These are phyloP conservation scores for Rynchops niger DNA, from an alignment of 2,113 vertebrate genomes.

Conservation along the genomic window DNA sequence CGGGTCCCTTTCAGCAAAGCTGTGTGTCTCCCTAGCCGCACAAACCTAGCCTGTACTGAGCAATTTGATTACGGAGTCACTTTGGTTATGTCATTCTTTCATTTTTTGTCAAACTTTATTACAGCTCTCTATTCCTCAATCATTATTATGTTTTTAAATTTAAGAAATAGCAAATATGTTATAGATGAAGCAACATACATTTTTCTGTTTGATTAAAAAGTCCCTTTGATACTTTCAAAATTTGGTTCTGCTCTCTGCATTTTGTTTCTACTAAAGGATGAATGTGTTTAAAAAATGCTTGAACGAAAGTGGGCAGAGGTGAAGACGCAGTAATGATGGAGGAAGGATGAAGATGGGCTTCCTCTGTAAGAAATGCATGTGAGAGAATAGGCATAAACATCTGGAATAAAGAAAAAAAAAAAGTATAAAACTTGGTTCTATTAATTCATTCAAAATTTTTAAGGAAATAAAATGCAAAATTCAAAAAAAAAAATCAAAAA, in stretches of 20 bases:
- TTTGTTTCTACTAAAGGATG: not conserved
- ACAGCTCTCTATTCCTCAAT: not conserved
- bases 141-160: not conserved
- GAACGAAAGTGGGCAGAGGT: not conserved
- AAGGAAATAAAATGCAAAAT: not conserved
- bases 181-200: not conserved
- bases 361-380: not conserved
- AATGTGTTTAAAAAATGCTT: not conserved
- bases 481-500: not conserved
- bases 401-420: fast-evolving
- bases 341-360: not conserved
- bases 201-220: not conserved
- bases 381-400: not conserved
- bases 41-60: not conserved
- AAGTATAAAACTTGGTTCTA: not conserved
- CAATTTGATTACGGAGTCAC: not conserved
- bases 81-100: not conserved
- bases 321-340: not conserved
- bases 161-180: not conserved
- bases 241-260: not conserved
- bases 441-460: not conserved
- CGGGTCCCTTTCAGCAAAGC: not conserved
- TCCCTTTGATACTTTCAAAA: not conserved
- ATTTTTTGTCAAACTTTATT: not conserved
- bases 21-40: not conserved